phyloP scores from a whole-genome alignment of 1,140 invertebrate genomes.

The Brachionus sp. region DNA sequence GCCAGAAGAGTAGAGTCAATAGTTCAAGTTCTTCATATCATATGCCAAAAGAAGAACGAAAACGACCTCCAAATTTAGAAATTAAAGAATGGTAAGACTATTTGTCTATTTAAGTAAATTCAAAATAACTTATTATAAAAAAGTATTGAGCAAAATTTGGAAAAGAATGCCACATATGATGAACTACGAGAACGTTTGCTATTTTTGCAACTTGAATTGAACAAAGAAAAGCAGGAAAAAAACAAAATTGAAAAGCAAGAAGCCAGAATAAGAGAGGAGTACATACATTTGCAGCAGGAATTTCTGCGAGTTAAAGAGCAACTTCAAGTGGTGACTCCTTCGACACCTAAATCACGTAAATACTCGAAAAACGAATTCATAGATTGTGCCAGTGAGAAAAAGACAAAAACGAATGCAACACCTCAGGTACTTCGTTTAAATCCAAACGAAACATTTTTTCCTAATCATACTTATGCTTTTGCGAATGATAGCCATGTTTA shows the following conservation, averaged over 20 bases:
- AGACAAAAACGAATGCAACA: background rate
- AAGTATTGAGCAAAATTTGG: conserved; percentile 31
- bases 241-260: conserved; percentile 25
- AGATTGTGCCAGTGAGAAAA: conserved; percentile 8
- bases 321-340: background rate
- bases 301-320: conserved; percentile 8
- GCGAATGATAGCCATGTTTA: conserved; percentile 36
- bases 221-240: conserved; percentile 50
- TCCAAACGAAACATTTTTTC: conserved; percentile 14
- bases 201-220: conserved; percentile 54
- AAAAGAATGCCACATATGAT: conserved; percentile 60
- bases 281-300: conserved; percentile 27
- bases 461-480: conserved; percentile 23
- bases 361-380: conserved; percentile 36
- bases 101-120: background rate
- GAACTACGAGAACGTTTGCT: conserved; percentile 54
- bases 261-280: conserved; percentile 29
- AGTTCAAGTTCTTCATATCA: background rate
- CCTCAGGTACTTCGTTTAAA: conserved; percentile 33
- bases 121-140: background rate
- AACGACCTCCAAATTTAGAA: background rate
- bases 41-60: background rate
- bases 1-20: background rate
- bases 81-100: background rate
- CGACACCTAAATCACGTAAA: conserved; percentile 15